These are phyloP conservation scores for Coptotermes formosanus DNA, from an alignment of 1,140 invertebrate genomes.

Conservation along the genomic window DNA sequence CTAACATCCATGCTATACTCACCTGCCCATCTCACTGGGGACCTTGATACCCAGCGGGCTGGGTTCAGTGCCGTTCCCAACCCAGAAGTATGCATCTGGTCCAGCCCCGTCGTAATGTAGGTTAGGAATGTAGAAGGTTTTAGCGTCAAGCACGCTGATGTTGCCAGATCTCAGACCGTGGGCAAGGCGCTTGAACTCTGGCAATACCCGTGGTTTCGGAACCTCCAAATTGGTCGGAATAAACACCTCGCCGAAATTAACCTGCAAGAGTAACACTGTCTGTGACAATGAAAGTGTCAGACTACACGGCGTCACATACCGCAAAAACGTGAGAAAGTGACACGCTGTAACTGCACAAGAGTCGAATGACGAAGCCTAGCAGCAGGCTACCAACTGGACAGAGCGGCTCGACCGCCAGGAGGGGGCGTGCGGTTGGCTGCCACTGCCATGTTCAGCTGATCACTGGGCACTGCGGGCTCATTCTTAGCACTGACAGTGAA, in stretches of 20 bases:
- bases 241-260: slow-evolving; percentile 81
- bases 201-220: slow-evolving; percentile 71
- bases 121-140: slow-evolving; percentile 90
- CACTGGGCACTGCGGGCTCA: too few species aligned
- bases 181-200: slow-evolving; percentile 80
- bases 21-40: slow-evolving; percentile 80
- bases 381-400: too few species aligned
- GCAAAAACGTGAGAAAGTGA: too few species aligned
- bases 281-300: neutral
- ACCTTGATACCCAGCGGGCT: slow-evolving; percentile 82
- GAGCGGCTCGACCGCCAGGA: too few species aligned
- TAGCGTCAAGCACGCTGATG: slow-evolving; percentile 86
- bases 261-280: slow-evolving; percentile 54
- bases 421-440: too few species aligned
- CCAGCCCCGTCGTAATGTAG: slow-evolving; percentile 88
- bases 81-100: slow-evolving; percentile 91
- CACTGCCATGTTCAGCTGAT: too few species aligned
- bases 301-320: too few species aligned
- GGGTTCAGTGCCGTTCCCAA: slow-evolving; percentile 81
- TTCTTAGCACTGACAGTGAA: too few species aligned
- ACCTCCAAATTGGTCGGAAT: slow-evolving; percentile 72
- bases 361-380: too few species aligned
- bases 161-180: slow-evolving; percentile 87
- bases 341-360: too few species aligned
- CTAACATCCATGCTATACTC: neutral